These are phyloP conservation scores for Synanceia verrucosa DNA, from an alignment of 2,797 vertebrate genomes.

Conservation along the genomic window DNA sequence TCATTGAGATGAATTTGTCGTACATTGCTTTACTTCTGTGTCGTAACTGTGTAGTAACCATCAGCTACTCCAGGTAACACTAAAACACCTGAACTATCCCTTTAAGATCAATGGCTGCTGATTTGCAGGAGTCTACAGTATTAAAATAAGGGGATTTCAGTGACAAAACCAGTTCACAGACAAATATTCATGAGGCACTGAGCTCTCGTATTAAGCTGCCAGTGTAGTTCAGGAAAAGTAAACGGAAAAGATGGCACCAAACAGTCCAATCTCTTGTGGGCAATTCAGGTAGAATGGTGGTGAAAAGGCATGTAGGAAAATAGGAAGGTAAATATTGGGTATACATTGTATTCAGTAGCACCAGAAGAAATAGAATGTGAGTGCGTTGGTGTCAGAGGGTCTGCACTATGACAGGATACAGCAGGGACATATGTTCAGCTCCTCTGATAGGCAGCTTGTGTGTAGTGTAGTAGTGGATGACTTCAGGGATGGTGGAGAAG, in stretches of 20 bases:
- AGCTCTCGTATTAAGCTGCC: conserved; percentile 46
- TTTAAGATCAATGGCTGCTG: background rate
- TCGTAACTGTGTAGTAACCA: background rate
- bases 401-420: conserved; percentile 87
- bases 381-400: conserved; percentile 75
- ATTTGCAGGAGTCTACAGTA: conserved; percentile 13
- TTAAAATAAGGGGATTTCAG: conserved; percentile 44
- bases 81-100: background rate
- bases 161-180: conserved; percentile 56
- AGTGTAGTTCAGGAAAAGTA: conserved; percentile 42
- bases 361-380: conserved; percentile 27
- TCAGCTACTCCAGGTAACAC: background rate
- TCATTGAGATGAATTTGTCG: background rate
- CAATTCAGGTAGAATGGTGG: conserved; percentile 41
- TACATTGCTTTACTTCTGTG: background rate
- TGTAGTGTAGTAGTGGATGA: conserved; percentile 88
- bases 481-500: conserved; percentile 86
- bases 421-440: conserved; percentile 87
- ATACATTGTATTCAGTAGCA: conserved; percentile 71
- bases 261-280: conserved; percentile 42
- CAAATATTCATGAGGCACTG: conserved; percentile 40
- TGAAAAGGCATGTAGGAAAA: conserved; percentile 31
- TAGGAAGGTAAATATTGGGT: conserved; percentile 27
- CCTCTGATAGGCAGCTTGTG: conserved; percentile 89
- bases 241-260: conserved; percentile 37